Conservation (phyloP, 2,797 vertebrate genomes). For the Cygnus olor region DNA sequence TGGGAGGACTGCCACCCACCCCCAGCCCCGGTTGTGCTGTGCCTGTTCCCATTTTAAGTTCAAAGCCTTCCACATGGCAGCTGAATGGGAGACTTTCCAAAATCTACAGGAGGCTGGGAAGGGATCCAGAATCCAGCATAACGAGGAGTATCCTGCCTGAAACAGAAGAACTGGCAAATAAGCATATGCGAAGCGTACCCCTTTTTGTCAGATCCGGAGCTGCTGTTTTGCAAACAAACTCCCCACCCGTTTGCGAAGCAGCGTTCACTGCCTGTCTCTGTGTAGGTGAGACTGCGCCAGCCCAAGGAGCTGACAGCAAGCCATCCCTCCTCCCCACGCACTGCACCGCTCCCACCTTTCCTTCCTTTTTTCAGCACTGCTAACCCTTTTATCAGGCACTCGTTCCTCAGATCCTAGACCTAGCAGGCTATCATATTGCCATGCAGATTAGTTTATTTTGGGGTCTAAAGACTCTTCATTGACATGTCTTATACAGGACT, state of each 20-base stretch:
- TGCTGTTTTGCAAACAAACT: conserved; percentile 63
- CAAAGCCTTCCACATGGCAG: conserved; percentile 62
- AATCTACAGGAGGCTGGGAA: conserved; percentile 66
- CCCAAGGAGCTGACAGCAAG: not conserved
- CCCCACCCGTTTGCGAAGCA: not conserved
- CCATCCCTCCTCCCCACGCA: not conserved
- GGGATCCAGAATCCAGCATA: conserved; percentile 62
- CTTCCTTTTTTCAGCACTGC: not conserved
- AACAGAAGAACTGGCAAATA: conserved; percentile 54
- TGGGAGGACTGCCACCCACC: not conserved
- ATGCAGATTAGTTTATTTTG: not conserved
- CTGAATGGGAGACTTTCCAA: conserved; percentile 64
- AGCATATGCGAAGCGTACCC: conserved; percentile 9
- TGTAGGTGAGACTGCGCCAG: not conserved
- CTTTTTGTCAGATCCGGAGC: conserved; percentile 47
- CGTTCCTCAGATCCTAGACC: not conserved
- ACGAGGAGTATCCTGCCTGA: conserved; percentile 39
- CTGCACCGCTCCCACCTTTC: not conserved
- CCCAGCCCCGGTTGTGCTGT: not conserved
- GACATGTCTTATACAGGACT: not conserved
- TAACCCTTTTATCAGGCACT: not conserved
- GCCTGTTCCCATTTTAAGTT: conserved; percentile 43
- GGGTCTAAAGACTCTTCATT: not conserved
- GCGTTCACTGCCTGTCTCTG: not conserved
- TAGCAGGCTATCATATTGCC: not conserved